A percentile compares a stretch with the other conserved stretches of the same genome.
phyloP scores from a whole-genome alignment of 2,888 invertebrate species.

The Stratiomys singularior region DNA sequence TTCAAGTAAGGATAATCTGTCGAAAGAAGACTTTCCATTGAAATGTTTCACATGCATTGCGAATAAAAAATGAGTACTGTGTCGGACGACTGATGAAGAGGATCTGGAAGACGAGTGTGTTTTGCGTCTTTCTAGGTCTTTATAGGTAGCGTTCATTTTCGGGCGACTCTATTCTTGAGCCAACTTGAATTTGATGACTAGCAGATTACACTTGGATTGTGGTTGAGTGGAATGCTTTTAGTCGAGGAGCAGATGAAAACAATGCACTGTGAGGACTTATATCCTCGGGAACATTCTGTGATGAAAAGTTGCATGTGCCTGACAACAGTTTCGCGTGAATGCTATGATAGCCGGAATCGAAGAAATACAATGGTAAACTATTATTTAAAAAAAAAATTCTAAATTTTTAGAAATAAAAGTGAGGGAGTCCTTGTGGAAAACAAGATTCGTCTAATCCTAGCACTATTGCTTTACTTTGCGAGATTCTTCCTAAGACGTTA shows the following conservation, averaged over 20 bases:
- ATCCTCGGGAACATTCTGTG: neutral
- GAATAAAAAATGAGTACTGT: conserved; percentile 1
- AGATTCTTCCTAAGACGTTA: too few relatives aligned
- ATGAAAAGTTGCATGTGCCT: neutral
- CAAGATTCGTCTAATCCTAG: too few relatives aligned
- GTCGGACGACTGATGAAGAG: neutral
- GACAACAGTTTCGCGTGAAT: too few relatives aligned
- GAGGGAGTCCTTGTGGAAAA: too few relatives aligned
- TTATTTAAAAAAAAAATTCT: too few relatives aligned
- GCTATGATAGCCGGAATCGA: too few relatives aligned
- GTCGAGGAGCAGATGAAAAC: neutral
- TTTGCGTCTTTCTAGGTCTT: neutral
- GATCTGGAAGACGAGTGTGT: neutral
- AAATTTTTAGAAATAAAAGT: too few relatives aligned
- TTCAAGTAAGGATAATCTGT: conserved; percentile 39
- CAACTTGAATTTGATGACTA: conserved; percentile 27
- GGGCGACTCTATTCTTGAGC: neutral
- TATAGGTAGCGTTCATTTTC: conserved; percentile 34
- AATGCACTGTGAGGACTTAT: too few relatives aligned
- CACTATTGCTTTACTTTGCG: too few relatives aligned
- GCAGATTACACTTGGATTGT: conserved; percentile 16
- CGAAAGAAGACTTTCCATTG: neutral
- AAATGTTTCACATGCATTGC: neutral
- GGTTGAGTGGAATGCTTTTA: neutral
- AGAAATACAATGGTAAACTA: too few relatives aligned